Conservation (phyloP, 2,113 vertebrate genomes). For the Rostratula benghalensis region DNA sequence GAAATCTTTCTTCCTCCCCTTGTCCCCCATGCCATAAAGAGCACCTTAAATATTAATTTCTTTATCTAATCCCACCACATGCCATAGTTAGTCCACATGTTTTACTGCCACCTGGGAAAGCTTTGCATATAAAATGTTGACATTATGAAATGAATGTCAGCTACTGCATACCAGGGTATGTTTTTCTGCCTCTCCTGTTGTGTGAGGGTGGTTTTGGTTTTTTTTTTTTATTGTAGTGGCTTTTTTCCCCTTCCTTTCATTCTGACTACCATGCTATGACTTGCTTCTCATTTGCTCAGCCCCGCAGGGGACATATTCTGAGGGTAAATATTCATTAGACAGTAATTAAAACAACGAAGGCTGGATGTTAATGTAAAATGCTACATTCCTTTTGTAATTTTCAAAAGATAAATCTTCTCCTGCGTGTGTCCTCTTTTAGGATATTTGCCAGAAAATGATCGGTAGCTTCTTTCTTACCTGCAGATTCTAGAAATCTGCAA, state of each 20-base stretch:
- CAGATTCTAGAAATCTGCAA: background rate
- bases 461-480: background rate
- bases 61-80: background rate
- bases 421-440: background rate
- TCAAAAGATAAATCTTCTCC: background rate
- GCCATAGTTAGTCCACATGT: background rate
- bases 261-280: background rate
- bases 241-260: background rate
- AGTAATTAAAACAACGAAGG: conserved; percentile 5
- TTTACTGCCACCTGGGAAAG: background rate
- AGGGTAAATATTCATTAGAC: background rate
- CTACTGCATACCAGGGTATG: background rate
- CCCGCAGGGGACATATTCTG: background rate
- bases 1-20: background rate
- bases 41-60: background rate
- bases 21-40: background rate
- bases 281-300: background rate
- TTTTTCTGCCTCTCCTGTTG: background rate
- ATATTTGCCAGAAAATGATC: background rate
- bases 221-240: background rate
- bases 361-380: background rate
- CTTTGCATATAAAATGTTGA: background rate
- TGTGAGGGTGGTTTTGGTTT: no score
- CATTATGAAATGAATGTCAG: background rate
- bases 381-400: background rate